A percentile compares a stretch with the other conserved stretches of the same genome.
phyloP scores from a whole-genome alignment of 2,888 invertebrate species.

The Acanthoscelides obtectus region DNA sequence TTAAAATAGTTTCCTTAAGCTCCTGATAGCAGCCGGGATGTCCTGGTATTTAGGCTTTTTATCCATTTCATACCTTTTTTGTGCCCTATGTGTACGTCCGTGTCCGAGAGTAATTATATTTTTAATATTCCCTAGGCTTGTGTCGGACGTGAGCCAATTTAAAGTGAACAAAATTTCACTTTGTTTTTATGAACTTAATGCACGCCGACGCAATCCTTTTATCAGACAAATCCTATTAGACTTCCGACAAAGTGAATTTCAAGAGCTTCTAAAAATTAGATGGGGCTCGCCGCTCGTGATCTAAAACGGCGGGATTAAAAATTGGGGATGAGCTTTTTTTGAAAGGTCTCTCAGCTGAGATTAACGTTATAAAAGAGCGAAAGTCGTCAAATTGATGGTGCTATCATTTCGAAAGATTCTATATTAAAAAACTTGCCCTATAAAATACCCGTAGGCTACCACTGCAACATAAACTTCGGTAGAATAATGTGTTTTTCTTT shows the following conservation, averaged over 20 bases:
- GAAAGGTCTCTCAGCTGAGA: background rate
- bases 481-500: too few relatives aligned
- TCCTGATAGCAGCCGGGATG: too few relatives aligned
- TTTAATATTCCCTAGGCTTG: slow-evolving; percentile 14
- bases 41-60: too few relatives aligned
- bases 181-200: slow-evolving; percentile 27
- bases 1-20: too few relatives aligned
- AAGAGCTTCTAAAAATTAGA: slow-evolving; percentile 36
- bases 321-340: background rate
- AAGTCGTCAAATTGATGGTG: too few relatives aligned
- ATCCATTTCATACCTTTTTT: too few relatives aligned
- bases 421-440: too few relatives aligned
- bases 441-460: too few relatives aligned
- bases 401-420: too few relatives aligned
- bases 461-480: too few relatives aligned
- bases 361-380: too few relatives aligned
- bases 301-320: background rate
- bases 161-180: slow-evolving; percentile 22
- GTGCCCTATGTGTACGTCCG: background rate
- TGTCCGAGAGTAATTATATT: slow-evolving; percentile 11
- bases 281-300: background rate
- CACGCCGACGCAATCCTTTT: slow-evolving; percentile 31
- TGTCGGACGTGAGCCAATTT: slow-evolving; percentile 18
- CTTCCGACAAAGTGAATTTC: slow-evolving; percentile 35
- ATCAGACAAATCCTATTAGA: slow-evolving; percentile 33